Evolutionary conservation across 2,888 invertebrate species (phyloP), one percentile per base, ranked within the genome.

Genomic region (Podabrus alpinus): DNA sequence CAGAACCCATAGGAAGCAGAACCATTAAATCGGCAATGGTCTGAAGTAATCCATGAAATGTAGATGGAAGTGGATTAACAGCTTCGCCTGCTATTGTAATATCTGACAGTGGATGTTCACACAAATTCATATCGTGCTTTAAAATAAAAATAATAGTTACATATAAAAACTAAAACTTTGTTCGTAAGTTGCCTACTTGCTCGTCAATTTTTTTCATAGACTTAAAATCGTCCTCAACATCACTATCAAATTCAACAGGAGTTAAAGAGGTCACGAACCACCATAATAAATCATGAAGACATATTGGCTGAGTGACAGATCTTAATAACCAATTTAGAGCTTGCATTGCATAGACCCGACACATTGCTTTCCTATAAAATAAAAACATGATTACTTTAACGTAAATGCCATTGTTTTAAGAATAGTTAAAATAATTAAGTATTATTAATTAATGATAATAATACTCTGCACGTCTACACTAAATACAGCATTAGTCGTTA

Each of bases 201-300:
- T 88, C 87, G 25, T 87, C 87, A 11, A 84, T 80, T 80, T 84
- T 87, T 72, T 80, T 84, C 72, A 88, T 88, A 0, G 86, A 82
- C 78, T 87, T 86, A 77, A 88, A 90, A 75, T 91, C 92, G 72
- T 89, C 88, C 60, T 91, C 91, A n/a, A 87, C 87, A 60, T 91
- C 90, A 19, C 87, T 87, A 69, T 90, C 89, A 1, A 88, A 82
- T 60, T 88, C 87, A 1, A 86, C 82, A 0, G 92, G 91, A 2
- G 93, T 93, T 59, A 98, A 89, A 0, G 97, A 94, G 13, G 94
- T 92, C 17, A 97, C 95, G 86, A 98, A 97, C 95, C 97, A 97
- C 98, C 98, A 98, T 86, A 99, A 91, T 10, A 98, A 90, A 88
- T 99, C 98, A 83, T 98, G 98, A 16, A 99, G 90, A 84, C 96